Base-by-base conservation (phyloP, 1,140 invertebrate species). In the Ylistrum balloti region DNA sequence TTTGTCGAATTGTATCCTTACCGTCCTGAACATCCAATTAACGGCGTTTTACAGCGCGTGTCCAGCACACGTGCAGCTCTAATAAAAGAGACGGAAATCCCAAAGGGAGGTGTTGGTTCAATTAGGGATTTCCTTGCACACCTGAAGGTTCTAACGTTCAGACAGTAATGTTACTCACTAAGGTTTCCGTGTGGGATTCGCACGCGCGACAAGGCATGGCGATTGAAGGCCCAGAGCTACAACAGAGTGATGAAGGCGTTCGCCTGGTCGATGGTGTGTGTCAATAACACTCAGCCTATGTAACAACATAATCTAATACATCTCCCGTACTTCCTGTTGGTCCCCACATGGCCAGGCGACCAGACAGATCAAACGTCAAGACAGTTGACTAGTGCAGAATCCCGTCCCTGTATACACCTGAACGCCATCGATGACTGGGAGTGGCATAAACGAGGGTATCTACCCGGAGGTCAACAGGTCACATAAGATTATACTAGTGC, bases 271-370 rank as follows among this genome's bases (percentile, higher is more conserved):
- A 74, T 74, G 56, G 56, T 28, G 56, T 74, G 56, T 74, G 56
- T 74, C 56, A 74, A 74, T 74, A 74, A 74, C 56, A 74, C 22
- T 74, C 56, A 74, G 56, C 22, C 56, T 74, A 74, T 74, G 56
- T 74, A 74, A 74, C 56, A 74, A 74, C 56, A 74, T 74, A 74
- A 74, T 74, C 56, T 74, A 74, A 74, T 74, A 74, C 56, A 74
- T 74, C 56, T 74, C 56, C 56, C 56, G 5, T 74, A 28, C 56
- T 74, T 74, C 56, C 56, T 74, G 56, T 74, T 74, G 22, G 22
- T 74, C 22, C 56, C 22, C 56, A 74, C 56, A 74, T 74, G 56
- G 56, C 56, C 56, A 74, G 13, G 56, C n/a, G 22, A 28, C 1
- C 56, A 48, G 45, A 48, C 45, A 48, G 22, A 17, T 2, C 13